Base-by-base conservation (phyloP, 64 coral and sea anemone genomes). In the Acropora yongei region DNA sequence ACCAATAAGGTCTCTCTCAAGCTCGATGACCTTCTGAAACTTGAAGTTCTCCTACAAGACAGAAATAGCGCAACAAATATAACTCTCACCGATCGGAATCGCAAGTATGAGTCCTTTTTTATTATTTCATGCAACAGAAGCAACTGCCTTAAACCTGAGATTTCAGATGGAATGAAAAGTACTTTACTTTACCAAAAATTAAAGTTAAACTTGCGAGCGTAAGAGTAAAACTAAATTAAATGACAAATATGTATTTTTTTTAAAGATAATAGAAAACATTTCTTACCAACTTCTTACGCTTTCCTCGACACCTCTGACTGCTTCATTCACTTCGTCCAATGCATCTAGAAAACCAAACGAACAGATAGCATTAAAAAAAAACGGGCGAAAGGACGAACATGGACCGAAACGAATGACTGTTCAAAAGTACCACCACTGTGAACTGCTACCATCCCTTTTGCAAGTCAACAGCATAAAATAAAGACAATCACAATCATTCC, bases 1-100 rank as follows among this genome's bases (percentile, higher is more conserved):
- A 49, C 97, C 97, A 93, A 99, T 88, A 67, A 99, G 83, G 90
- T 99, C 94, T 77, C 97, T 86, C 74, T 99, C 91, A 57, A 99
- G 91, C 55, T 99, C 97, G 10, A 99, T 96, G 9, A 99, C 78
- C 77, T 99, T 99, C 76, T 99, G 97, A 50, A 96, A n/a, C n/a
- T n/a, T n/a, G n/a, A n/a, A 93, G 67, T 99, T 99, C 75, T 99
- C 94, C 97, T 99, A 78, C 57, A 89, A 79, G 74, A 8, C 17
- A 85, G 10, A 5, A 4, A 71, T 17, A 71, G 18, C 18, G 19
- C 19, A n/a, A 30, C 5, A 85, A 66, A 30, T 13, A 0, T 66
- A 49, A 18, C 47, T 44, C 8, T 12, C 60, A 13, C 73, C 9
- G 8, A 9, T 51, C 55, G n/a, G 47, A 79, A 55, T 78, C 1